Evolutionary conservation across 2,113 vertebrate species (phyloP).

Genomic region (Eleginops maclovinus): DNA sequence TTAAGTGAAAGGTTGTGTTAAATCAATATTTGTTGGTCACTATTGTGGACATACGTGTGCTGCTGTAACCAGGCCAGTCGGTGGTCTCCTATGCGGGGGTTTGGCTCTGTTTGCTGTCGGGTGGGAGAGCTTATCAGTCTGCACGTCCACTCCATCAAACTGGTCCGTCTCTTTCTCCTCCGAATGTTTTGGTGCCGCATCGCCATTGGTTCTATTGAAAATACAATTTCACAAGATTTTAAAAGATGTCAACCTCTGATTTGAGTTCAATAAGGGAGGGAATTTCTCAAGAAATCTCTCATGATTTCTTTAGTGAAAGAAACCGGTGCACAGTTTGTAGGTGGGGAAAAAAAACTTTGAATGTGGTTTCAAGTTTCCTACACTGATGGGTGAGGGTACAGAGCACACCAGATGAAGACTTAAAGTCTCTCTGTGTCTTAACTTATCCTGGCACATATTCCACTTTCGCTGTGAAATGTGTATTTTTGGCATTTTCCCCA

Average conservation of each 20-base stretch:
- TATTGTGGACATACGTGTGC: background rate
- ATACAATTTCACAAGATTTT: background rate
- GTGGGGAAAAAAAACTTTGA: background rate
- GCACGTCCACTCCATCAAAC: conserved; percentile 79
- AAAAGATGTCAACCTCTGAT: background rate
- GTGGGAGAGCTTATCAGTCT: conserved; percentile 81
- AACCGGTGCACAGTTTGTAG: background rate
- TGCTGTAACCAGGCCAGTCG: conserved; percentile 52
- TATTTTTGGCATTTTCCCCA: background rate
- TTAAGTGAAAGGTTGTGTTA: background rate
- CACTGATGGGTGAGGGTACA: conserved; percentile 49
- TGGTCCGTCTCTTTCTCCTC: conserved; percentile 65
- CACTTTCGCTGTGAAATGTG: too few species aligned
- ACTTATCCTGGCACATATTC: background rate
- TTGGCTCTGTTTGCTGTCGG: conserved; percentile 85
- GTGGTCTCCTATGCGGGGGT: conserved; percentile 83
- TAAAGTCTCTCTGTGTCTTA: background rate
- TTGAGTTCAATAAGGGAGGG: background rate
- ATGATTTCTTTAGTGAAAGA: background rate
- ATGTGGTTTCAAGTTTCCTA: conserved; percentile 34
- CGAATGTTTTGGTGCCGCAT: conserved; percentile 55
- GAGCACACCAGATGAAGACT: conserved; percentile 9
- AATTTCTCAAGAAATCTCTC: background rate
- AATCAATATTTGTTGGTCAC: background rate
- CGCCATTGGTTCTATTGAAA: conserved; percentile 67